Conservation (phyloP, 2,888 invertebrate species). For the Netelia fuscicornis region DNA sequence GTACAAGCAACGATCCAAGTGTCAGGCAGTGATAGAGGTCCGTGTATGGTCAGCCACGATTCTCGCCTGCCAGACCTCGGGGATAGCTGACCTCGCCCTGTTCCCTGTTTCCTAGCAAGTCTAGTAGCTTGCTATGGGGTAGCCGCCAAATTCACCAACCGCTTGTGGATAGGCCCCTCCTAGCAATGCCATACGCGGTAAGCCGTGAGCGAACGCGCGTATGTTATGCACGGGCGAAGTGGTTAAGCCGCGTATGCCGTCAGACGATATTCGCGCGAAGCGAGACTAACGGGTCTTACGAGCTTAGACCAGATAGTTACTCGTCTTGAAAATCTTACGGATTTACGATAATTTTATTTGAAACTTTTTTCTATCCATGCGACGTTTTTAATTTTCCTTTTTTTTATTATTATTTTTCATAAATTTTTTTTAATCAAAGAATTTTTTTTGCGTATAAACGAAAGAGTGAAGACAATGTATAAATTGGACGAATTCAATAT, state of each 20-base stretch:
- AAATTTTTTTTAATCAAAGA: neutral
- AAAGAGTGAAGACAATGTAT: no score
- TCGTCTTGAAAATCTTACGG: neutral
- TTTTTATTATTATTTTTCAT: neutral
- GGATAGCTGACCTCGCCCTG: conserved; percentile 59
- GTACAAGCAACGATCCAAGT: conserved; percentile 1
- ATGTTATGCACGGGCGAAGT: conserved; percentile 49
- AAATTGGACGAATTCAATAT: no score
- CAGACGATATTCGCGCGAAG: conserved; percentile 37
- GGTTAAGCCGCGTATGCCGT: conserved; percentile 61
- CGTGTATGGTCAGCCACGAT: conserved; percentile 63
- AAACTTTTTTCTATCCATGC: neutral
- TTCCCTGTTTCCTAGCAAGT: neutral
- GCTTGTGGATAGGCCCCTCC: conserved; percentile 37
- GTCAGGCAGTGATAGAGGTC: conserved; percentile 37
- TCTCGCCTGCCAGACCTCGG: conserved; percentile 30
- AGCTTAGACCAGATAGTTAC: conserved; percentile 1
- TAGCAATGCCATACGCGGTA: conserved; percentile 61
- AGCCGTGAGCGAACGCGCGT: conserved; percentile 23
- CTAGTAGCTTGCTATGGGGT: neutral
- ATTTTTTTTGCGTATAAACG: no score
- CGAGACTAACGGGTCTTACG: neutral
- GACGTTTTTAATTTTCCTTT: no score
- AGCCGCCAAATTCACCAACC: conserved; percentile 49
- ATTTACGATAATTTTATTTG: neutral